Percentiles rank a stretch among this genome's conserved stretches.
Evolutionary conservation across 1,140 invertebrate genomes (phyloP).

Genomic region (Saccostrea glomerata): DNA sequence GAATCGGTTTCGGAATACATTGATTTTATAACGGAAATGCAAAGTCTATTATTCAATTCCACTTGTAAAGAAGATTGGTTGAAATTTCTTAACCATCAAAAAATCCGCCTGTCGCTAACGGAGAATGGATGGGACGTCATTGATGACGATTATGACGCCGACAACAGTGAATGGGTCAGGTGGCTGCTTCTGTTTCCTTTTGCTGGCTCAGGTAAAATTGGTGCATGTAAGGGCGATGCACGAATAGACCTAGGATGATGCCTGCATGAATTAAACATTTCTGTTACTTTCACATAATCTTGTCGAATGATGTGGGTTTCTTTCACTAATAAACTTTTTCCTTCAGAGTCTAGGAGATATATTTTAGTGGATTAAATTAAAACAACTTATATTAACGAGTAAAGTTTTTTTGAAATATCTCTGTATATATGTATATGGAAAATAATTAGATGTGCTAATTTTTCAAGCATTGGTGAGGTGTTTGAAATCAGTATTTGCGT

Average conservation of each 20-base stretch:
- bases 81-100: neutral
- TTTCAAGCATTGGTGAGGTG: too few species aligned
- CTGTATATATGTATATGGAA: too few species aligned
- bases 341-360: neutral
- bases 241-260: neutral
- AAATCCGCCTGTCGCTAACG: neutral
- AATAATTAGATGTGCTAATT: too few species aligned
- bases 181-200: conserved; percentile 25
- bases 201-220: conserved; percentile 28
- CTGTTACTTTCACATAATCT: neutral
- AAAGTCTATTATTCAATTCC: neutral
- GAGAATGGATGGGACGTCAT: conserved; percentile 30
- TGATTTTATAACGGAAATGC: conserved; percentile 24
- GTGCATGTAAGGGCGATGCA: neutral
- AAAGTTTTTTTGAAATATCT: too few species aligned
- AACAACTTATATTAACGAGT: neutral
- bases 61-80: conserved; percentile 20
- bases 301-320: neutral
- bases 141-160: neutral
- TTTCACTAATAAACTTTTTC: neutral
- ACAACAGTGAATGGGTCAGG: conserved; percentile 30
- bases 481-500: too few species aligned
- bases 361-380: neutral
- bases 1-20: conserved; percentile 3
- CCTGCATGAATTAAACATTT: neutral